Evolutionary conservation across 2,888 invertebrate genomes (phyloP).

Genomic region (Cheilosia vulpina): DNA sequence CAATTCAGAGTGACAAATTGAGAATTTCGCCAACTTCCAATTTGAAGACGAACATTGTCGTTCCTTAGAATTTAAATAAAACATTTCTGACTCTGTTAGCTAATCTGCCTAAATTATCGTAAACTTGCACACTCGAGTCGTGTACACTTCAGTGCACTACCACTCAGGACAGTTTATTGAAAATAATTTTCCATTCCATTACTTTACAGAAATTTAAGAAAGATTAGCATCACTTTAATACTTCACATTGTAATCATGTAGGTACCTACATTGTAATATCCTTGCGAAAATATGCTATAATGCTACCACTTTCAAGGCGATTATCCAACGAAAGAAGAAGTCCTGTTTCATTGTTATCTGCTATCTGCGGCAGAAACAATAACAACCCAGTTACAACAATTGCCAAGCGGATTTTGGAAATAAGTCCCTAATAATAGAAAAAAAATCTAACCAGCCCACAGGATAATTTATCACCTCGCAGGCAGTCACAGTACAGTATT

Average conservation of each 20-base stretch:
- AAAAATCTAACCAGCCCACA: slow-evolving; percentile 54
- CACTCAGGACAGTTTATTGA: background rate
- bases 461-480: slow-evolving; percentile 24
- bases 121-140: background rate
- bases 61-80: background rate
- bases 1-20: too few relatives aligned
- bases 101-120: background rate
- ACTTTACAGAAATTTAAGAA: background rate
- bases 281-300: slow-evolving; percentile 43
- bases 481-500: background rate
- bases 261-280: slow-evolving; percentile 15
- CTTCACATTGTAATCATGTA: background rate
- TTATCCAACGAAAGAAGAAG: slow-evolving; percentile 45
- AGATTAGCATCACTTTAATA: slow-evolving; percentile 3
- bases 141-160: background rate
- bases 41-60: background rate
- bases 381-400: slow-evolving; percentile 38
- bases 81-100: background rate
- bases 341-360: slow-evolving; percentile 36
- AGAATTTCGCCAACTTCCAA: background rate
- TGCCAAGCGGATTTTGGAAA: slow-evolving; percentile 58
- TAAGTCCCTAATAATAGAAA: slow-evolving; percentile 66
- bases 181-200: background rate
- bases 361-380: slow-evolving; percentile 49
- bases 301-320: slow-evolving; percentile 38